Evolutionary conservation across 2,888 invertebrate genomes (phyloP), one percentile per base, ranked within the genome.

Genomic region (Limnephilus rhombicus): DNA sequence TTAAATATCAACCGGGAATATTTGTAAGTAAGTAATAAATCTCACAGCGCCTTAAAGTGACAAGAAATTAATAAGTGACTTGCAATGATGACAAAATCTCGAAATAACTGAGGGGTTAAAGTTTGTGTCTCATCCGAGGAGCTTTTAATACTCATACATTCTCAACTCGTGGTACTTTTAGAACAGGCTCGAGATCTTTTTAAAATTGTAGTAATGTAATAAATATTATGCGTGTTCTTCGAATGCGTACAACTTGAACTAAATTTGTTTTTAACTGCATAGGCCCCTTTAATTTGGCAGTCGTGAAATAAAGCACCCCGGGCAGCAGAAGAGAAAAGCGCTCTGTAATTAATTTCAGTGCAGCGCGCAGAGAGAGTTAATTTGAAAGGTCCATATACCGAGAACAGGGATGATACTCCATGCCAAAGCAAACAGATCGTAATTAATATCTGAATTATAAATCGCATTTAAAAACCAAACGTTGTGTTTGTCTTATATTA

Each of bases 391-490:
- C 90, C 49, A 83, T 81, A 37, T 93, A 91, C 92, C 91, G 85
- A 89, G 93, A 93, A 93, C 68, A 45, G 81, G 29, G 83, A 80
- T 82, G 85, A 80, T 91, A 89, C 91, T 93, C 89, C 93, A 92
- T 93, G 93, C 93, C 92, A 92, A 92, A 91, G 80, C 83, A 91
- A 93, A 92, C 93, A 93, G 92, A 92, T 92, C 92, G 93, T 93
- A 93, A 93, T 92, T 92, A 93, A 93, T 92, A 91, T 80, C 80
- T 37, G 80, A 92, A 92, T 90, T 80, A 90, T 85, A 85, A 91
- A 89, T 91, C 83, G 85, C 24, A 80, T 80, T 68, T 91, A 87
- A 91, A 85, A 91, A 86, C 80, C 45, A 49, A 88, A 91, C 53
- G 31, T 53, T 29, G 37, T 80, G 88, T 89, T 89, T 89, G 80